phyloP scores from a whole-genome alignment of 2,113 vertebrate species.

The Rhinichthys klamathensis region DNA sequence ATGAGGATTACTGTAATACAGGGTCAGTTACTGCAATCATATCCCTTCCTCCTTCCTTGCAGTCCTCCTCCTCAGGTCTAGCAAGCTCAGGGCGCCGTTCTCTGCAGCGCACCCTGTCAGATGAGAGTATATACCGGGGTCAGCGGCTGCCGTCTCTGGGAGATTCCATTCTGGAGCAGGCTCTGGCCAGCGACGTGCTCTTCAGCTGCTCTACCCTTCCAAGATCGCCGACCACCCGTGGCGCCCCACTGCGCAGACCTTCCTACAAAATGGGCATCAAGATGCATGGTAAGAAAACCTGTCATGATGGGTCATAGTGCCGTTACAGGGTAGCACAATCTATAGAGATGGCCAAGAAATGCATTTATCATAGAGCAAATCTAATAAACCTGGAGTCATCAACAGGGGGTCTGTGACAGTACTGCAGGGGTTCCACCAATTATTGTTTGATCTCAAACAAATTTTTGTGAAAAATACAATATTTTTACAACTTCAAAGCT shows the following conservation, averaged over 20 bases:
- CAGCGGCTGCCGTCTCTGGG: constrained; percentile 87
- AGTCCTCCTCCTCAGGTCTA: constrained; percentile 83
- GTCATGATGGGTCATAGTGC: not conserved
- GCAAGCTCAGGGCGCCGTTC: constrained; percentile 83
- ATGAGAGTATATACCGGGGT: constrained; percentile 97
- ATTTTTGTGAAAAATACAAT: not conserved
- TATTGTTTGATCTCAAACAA: not conserved
- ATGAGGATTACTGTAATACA: not conserved
- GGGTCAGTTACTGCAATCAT: not conserved
- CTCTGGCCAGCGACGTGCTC: constrained; percentile 87
- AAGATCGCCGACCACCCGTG: constrained; percentile 91
- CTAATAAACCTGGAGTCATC: not conserved
- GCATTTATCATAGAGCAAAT: not conserved
- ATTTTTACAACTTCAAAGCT: not conserved
- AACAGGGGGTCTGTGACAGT: not conserved
- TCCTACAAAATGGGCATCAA: constrained; percentile 96
- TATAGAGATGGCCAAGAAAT: not conserved
- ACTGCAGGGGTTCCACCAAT: not conserved
- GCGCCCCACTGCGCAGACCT: constrained; percentile 88
- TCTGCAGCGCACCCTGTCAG: constrained; percentile 95
- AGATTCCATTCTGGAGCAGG: constrained; percentile 79
- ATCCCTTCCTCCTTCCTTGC: constrained; percentile 47
- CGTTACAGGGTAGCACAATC: not conserved
- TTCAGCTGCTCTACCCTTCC: constrained; percentile 94
- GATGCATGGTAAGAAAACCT: constrained; percentile 82